phyloP scores from a whole-genome alignment of 64 coral and sea anemone genomes.

The Platygyra sinensis region DNA sequence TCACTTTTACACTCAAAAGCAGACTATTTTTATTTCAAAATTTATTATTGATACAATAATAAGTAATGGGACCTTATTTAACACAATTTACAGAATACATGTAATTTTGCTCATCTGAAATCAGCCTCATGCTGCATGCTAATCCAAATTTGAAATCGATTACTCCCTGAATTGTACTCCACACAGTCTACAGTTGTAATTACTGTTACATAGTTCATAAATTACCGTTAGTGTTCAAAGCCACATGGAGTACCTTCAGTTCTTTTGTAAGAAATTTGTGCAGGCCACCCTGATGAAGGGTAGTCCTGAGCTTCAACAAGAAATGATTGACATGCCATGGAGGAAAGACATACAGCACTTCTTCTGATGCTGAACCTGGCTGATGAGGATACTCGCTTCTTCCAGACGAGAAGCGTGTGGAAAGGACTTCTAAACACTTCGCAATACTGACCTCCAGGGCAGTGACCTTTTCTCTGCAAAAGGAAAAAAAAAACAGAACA shows the following conservation, averaged over 20 bases:
- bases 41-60: too few relatives aligned
- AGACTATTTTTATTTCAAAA: too few relatives aligned
- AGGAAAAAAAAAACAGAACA: background rate
- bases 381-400: background rate
- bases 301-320: background rate
- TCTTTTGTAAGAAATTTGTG: conserved; percentile 11
- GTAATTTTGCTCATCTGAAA: background rate
- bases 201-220: too few relatives aligned
- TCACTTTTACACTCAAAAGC: too few relatives aligned
- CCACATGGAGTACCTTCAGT: conserved; percentile 25
- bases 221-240: background rate
- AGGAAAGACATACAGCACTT: background rate
- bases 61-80: too few relatives aligned
- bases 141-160: too few relatives aligned
- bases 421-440: conserved; percentile 26
- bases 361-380: background rate
- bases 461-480: conserved; percentile 12
- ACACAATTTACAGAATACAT: too few relatives aligned
- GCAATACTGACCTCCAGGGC: conserved; percentile 25
- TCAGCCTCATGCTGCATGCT: too few relatives aligned
- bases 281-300: background rate
- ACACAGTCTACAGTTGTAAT: too few relatives aligned
- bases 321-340: conserved; percentile 27
- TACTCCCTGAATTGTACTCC: too few relatives aligned
- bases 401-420: background rate